phyloP scores from a whole-genome alignment of 2,888 invertebrate genomes.

The Chydorus sphaericus region DNA sequence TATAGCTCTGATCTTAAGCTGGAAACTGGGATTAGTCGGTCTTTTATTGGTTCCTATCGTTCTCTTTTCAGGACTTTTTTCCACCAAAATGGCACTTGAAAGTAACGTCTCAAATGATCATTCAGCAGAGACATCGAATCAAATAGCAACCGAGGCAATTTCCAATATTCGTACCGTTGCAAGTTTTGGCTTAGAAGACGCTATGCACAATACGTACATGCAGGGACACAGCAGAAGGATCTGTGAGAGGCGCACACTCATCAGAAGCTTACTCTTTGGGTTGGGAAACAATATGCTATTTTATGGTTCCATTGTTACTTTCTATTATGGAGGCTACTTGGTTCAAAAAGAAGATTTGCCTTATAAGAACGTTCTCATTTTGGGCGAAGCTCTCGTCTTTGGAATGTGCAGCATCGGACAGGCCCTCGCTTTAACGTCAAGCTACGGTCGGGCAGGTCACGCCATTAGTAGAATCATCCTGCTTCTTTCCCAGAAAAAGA shows the following conservation, averaged over 20 bases:
- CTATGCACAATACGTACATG: slow-evolving; percentile 43
- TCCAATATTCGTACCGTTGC: slow-evolving; percentile 57
- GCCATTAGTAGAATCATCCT: slow-evolving; percentile 53
- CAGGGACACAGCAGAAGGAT: slow-evolving; percentile 42
- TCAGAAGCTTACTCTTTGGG: slow-evolving; percentile 51
- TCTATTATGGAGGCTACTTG: slow-evolving; percentile 53
- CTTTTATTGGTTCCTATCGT: slow-evolving; percentile 50
- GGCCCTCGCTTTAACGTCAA: slow-evolving; percentile 60
- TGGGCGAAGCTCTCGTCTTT: slow-evolving; percentile 56
- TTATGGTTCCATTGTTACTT: slow-evolving; percentile 52
- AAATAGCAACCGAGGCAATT: slow-evolving; percentile 60
- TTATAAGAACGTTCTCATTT: slow-evolving; percentile 54
- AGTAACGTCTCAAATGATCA: slow-evolving; percentile 42
- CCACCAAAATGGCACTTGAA: slow-evolving; percentile 43
- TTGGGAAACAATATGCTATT: slow-evolving; percentile 23
- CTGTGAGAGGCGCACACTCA: slow-evolving; percentile 39
- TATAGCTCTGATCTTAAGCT: slow-evolving; percentile 49
- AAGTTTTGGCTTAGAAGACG: slow-evolving; percentile 48
- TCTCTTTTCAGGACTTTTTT: slow-evolving; percentile 46
- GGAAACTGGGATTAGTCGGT: slow-evolving; percentile 54
- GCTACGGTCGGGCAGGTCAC: slow-evolving; percentile 60
- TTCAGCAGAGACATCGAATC: slow-evolving; percentile 49
- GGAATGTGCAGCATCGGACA: slow-evolving; percentile 68
- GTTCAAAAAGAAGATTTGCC: slow-evolving; percentile 43
- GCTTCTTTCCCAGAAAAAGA: slow-evolving; percentile 44